phyloP scores from a whole-genome alignment of 1,140 invertebrate genomes.

The Thalassaphorura encarpata region DNA sequence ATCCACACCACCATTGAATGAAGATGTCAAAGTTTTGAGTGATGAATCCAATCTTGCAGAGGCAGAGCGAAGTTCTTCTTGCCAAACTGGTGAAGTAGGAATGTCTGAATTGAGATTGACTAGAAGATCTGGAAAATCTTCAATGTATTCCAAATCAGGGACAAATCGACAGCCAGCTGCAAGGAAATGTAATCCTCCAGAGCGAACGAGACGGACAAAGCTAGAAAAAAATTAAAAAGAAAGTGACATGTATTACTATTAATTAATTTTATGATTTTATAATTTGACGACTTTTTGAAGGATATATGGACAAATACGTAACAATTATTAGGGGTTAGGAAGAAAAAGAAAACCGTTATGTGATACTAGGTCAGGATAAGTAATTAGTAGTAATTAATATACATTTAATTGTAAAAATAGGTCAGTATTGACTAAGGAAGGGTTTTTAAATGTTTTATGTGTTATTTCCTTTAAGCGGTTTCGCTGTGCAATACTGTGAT shows the following conservation, averaged over 20 bases:
- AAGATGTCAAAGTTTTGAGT: not conserved
- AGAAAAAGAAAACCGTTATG: no score
- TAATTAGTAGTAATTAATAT: no score
- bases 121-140: constrained; percentile 47
- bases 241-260: not conserved
- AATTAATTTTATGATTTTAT: not conserved
- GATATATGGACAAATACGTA: no score
- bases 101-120: not conserved
- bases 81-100: constrained; percentile 26
- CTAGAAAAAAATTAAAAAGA: constrained; percentile 36
- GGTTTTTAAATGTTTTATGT: no score
- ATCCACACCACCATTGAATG: constrained; percentile 70
- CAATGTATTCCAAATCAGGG: constrained; percentile 64
- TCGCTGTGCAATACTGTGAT: no score
- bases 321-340: no score
- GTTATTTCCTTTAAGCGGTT: no score
- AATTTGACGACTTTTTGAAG: no score
- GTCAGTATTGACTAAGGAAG: no score
- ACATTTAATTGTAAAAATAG: no score
- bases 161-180: constrained; percentile 83
- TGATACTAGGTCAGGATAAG: no score
- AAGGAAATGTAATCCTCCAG: constrained; percentile 84
- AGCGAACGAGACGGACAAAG: constrained; percentile 87
- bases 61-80: not conserved
- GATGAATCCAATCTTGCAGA: not conserved